These are phyloP conservation scores for Discoglossus pictus DNA, from an alignment of 2,797 vertebrate genomes.

Conservation along the genomic window DNA sequence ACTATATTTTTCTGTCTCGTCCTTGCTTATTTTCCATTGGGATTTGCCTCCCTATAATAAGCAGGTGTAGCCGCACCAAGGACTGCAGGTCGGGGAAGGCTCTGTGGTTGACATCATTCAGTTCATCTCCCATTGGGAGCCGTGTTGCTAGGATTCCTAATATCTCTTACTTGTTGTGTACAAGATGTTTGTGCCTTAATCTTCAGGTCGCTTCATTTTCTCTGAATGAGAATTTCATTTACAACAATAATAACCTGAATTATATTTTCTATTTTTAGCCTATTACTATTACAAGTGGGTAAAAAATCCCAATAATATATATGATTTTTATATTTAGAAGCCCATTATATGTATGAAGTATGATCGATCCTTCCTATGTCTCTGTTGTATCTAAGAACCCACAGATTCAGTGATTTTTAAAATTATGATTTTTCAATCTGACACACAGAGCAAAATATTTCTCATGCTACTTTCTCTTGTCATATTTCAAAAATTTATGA, in stretches of 20 bases:
- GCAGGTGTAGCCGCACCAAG: not conserved
- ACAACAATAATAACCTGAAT: too few species aligned
- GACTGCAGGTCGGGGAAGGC: slow-evolving; percentile 8
- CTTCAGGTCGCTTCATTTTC: too few species aligned
- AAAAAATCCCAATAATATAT: too few species aligned
- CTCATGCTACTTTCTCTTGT: not conserved
- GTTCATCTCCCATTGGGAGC: slow-evolving; percentile 15
- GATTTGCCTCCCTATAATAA: slow-evolving; percentile 1
- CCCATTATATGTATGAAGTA: not conserved
- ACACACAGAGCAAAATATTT: slow-evolving; percentile 7
- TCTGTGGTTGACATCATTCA: slow-evolving; percentile 31
- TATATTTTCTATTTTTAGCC: too few species aligned
- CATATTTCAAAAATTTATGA: slow-evolving; percentile 31
- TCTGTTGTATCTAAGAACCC: slow-evolving; percentile 3
- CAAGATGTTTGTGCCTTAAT: too few species aligned
- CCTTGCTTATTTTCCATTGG: slow-evolving; percentile 4
- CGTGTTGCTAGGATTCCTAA: slow-evolving; percentile 32
- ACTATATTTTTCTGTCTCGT: not conserved
- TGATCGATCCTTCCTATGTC: slow-evolving; percentile 6
- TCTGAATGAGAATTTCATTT: too few species aligned
- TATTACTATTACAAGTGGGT: too few species aligned
- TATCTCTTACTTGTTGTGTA: slow-evolving; percentile 5
- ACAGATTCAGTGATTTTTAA: slow-evolving; percentile 2
- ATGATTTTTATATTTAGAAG: not conserved
- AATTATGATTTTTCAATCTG: slow-evolving; percentile 26